Percentiles rank a stretch among this genome's conserved stretches.
Evolutionary conservation across 2,888 invertebrate species (phyloP).

Genomic region (Campoletis raptor): DNA sequence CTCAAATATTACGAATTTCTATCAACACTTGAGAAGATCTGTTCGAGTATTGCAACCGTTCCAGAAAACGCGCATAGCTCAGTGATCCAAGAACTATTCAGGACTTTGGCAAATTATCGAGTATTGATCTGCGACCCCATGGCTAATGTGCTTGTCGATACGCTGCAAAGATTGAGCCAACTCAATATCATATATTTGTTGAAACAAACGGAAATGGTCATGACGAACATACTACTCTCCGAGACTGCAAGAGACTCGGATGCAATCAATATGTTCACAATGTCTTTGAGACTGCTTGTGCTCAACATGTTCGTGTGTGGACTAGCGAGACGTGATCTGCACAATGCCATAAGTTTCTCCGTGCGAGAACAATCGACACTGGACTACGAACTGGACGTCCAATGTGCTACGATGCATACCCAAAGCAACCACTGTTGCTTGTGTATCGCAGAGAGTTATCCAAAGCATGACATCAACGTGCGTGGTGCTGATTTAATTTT

Average conservation of each 20-base stretch:
- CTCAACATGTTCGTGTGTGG: background rate
- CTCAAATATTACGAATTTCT: background rate
- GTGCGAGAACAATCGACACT: background rate
- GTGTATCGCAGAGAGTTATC: background rate
- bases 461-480: background rate
- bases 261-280: background rate
- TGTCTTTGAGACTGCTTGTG: background rate
- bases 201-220: background rate
- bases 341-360: background rate
- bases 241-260: background rate
- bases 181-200: background rate
- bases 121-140: background rate
- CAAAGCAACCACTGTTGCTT: slow-evolving; percentile 1
- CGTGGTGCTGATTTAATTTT: background rate
- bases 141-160: background rate
- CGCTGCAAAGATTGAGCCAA: background rate
- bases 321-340: background rate
- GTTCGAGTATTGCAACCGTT: background rate
- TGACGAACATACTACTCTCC: background rate
- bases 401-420: slow-evolving; percentile 3
- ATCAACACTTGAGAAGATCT: background rate
- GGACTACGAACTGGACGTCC: background rate
- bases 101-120: background rate
- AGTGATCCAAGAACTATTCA: background rate
- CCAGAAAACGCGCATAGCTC: background rate